Evolutionary conservation across 2,113 vertebrate species (phyloP), one percentile per base, ranked within the genome.

Genomic region (Dinomys branickii): DNA sequence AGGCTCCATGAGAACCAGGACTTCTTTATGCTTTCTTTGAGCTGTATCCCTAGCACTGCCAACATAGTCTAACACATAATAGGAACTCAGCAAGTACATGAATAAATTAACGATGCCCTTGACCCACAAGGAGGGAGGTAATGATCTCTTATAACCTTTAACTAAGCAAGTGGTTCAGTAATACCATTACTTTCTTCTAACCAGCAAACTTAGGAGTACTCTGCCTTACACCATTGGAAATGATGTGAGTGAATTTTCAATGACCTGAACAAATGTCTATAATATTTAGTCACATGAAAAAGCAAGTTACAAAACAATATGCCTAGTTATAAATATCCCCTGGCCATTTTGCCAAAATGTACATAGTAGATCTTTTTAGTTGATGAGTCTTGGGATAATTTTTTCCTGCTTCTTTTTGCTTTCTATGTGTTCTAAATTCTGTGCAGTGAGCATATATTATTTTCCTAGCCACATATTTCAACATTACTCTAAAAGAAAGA

Each of bases 351-450:
- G 59, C 35, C 61, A 80, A 97, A 85, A 91, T 83, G 5, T 44
- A 85, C 61, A 95, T 5, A 83, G 10, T 16, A 33, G n/a, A 26
- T 93, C 86, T 88, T 90, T 82, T 7, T 6, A 67, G 17, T 12
- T 85, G 33, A 80, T 80, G 3, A 44, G 17, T 6, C 59, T 93
- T 65, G 35, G 3, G 35, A 47, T n/a, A 84, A 14, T 58, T 88
- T 41, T 75, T 89, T 3, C 44, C 78, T 54, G 85, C 44, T 59
- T 20, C 38, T 20, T 19, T 20, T 28, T 52, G 50, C 67, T 56
- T 90, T 63, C 86, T 91, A 61, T 67, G 16, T 65, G 91, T 71
- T 61, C 35, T 59, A 90, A 75, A 90, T 90, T 96, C 65, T 50
- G 44, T 81, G 35, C 41, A 41, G 58, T 63, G 83, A 89, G 9